Evolutionary conservation across 2,888 invertebrate genomes (phyloP).

Genomic region (Antheraea assamensis): DNA sequence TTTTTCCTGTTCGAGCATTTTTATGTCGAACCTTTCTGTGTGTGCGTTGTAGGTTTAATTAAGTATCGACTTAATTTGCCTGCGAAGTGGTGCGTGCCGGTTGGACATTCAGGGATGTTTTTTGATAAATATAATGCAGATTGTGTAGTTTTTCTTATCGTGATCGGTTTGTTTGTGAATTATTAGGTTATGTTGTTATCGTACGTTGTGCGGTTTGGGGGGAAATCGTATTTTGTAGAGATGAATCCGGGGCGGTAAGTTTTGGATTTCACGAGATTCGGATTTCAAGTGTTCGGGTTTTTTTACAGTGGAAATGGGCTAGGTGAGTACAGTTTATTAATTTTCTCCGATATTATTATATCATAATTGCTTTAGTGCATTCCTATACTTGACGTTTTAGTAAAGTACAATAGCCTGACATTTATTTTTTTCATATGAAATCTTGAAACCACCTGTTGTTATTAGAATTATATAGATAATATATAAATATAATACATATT

Average conservation of each 20-base stretch:
- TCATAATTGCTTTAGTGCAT: background rate
- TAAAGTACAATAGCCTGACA: background rate
- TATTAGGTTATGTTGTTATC: constrained; percentile 12
- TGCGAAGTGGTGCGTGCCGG: constrained; percentile 54
- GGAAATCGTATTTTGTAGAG: constrained; percentile 19
- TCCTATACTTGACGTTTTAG: background rate
- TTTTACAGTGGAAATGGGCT: constrained; percentile 7
- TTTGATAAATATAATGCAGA: constrained; percentile 40
- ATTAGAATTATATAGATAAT: background rate
- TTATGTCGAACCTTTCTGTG: constrained; percentile 80
- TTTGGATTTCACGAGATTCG: background rate
- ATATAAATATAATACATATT: too few species aligned
- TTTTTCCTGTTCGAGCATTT: constrained; percentile 76
- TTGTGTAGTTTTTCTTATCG: constrained; percentile 32
- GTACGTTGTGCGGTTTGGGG: background rate
- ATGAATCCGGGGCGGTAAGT: constrained; percentile 47
- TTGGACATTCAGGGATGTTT: constrained; percentile 52
- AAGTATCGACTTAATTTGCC: constrained; percentile 82
- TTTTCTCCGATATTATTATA: background rate
- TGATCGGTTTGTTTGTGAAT: constrained; percentile 19
- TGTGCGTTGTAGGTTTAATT: constrained; percentile 80
- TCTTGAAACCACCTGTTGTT: constrained; percentile 12
- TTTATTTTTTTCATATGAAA: background rate
- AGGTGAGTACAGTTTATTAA: constrained; percentile 15
- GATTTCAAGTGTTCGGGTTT: background rate